A percentile compares a stretch with the other conserved stretches of the same genome.
Conservation (phyloP, 2,113 vertebrate species). For the Chunga burmeisteri region DNA sequence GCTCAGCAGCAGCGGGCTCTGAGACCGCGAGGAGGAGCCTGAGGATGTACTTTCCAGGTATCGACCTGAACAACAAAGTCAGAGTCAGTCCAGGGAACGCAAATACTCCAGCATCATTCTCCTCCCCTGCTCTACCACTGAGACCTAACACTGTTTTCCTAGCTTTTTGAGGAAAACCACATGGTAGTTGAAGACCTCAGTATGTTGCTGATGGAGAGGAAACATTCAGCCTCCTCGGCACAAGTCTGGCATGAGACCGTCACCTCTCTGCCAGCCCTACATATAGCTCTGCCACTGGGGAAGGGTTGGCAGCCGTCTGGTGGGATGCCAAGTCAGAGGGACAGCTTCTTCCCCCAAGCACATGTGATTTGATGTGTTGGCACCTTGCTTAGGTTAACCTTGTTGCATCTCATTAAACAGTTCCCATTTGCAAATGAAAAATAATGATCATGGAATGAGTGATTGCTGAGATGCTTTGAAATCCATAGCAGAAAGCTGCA, state of each 20-base stretch:
- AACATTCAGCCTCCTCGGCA: neutral
- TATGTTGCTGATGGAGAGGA: neutral
- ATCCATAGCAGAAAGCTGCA: neutral
- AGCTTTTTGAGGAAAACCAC: neutral
- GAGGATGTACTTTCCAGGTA: conserved; percentile 88
- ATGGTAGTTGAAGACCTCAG: neutral
- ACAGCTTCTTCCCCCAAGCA: neutral
- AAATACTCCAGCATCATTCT: neutral
- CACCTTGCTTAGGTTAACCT: neutral
- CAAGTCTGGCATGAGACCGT: rapidly evolving
- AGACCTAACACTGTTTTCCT: neutral
- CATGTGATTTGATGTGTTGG: neutral
- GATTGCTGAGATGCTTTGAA: neutral
- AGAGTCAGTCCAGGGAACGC: neutral
- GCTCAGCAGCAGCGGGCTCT: conserved; percentile 86
- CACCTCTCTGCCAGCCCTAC: neutral
- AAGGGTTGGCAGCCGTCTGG: neutral
- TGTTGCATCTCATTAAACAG: neutral
- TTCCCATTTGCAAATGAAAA: neutral
- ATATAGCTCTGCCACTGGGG: rapidly evolving
- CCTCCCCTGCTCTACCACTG: neutral
- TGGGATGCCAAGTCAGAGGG: neutral
- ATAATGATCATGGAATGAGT: neutral
- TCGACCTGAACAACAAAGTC: conserved; percentile 68
- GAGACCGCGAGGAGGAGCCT: conserved; percentile 86